A percentile compares a stretch with the other conserved stretches of the same genome.
phyloP scores from a whole-genome alignment of 1,140 invertebrate genomes.

The Vanessa atalanta region DNA sequence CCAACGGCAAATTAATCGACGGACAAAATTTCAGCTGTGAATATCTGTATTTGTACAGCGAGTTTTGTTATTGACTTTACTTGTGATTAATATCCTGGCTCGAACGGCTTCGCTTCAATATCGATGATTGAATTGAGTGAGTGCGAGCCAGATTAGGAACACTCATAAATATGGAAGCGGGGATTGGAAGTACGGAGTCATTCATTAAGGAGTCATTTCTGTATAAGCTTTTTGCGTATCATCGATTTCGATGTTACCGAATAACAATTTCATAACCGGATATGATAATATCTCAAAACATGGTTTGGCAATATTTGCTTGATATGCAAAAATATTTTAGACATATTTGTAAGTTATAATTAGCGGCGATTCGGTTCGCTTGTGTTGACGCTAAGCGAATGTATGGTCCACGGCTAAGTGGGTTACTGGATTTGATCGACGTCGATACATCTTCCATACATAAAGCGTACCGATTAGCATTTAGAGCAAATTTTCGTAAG shows the following conservation, averaged over 20 bases:
- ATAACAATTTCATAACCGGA: background rate
- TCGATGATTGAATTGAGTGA: conserved; percentile 28
- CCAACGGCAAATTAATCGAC: background rate
- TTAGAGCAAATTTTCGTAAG: conserved; percentile 9
- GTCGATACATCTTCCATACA: background rate
- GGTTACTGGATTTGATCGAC: background rate
- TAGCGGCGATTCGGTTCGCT: background rate
- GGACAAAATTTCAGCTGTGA: background rate
- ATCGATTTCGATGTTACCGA: background rate
- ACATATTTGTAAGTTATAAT: too few relatives aligned
- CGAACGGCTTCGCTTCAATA: conserved; percentile 15
- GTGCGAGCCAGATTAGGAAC: conserved; percentile 14
- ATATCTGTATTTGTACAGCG: background rate
- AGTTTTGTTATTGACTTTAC: conserved; percentile 11
- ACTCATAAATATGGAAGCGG: conserved; percentile 7
- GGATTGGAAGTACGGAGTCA: background rate
- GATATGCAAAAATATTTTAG: too few relatives aligned
- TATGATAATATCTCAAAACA: background rate
- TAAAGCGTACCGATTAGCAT: conserved; percentile 8
- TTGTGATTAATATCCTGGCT: conserved; percentile 12
- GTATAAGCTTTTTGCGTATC: background rate
- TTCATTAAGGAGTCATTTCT: conserved; percentile 11
- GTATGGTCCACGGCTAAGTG: background rate
- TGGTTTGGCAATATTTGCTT: background rate
- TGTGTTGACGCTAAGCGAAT: background rate